Conservation (phyloP, 2,113 vertebrate genomes). For the Actenoides lindsayi region DNA sequence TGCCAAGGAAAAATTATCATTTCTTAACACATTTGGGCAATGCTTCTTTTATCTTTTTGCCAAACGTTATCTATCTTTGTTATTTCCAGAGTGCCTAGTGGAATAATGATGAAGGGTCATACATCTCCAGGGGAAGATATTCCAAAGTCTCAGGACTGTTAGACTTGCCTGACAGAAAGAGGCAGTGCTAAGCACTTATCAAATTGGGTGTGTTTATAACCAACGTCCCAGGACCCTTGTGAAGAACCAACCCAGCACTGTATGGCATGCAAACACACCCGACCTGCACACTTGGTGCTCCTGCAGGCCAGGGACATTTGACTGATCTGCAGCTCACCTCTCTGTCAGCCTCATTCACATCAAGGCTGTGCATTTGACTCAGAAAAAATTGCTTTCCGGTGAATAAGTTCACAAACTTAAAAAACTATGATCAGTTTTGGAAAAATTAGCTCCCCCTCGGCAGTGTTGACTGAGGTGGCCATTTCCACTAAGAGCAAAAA, state of each 20-base stretch:
- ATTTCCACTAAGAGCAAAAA: neutral
- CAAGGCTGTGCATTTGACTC: no score
- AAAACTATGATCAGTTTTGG: neutral
- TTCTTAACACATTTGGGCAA: conserved; percentile 10
- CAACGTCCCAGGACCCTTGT: rapidly evolving
- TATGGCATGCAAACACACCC: rapidly evolving
- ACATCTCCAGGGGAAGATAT: neutral
- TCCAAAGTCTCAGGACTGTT: neutral
- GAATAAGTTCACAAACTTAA: neutral
- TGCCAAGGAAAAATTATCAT: neutral
- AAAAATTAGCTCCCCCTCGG: neutral
- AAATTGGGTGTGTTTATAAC: neutral
- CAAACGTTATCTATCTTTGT: neutral
- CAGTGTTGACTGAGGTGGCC: neutral
- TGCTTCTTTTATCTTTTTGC: neutral
- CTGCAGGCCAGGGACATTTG: neutral
- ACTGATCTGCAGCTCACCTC: neutral
- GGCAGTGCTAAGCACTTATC: neutral
- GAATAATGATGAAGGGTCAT: neutral
- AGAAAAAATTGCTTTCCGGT: neutral
- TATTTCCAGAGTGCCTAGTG: neutral
- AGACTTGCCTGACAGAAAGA: neutral
- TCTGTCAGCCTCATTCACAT: neutral
- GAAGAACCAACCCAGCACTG: neutral
- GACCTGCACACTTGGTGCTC: rapidly evolving